Base-by-base conservation (phyloP, 1,140 invertebrate genomes). In the Notospermus geniculatus region DNA sequence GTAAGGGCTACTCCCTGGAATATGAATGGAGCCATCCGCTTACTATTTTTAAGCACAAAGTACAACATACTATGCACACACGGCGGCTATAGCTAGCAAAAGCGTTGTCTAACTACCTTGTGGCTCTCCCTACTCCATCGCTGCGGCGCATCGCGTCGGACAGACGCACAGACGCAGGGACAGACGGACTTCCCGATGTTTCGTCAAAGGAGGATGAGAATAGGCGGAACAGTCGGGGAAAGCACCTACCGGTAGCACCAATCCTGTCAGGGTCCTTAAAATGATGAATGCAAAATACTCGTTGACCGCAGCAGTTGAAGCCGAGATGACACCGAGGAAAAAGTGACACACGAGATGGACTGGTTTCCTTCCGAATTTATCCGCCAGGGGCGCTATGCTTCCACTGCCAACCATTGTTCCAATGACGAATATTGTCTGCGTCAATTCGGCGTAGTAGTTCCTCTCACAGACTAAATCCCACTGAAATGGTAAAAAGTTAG, bases 401-500 rank as follows among this genome's bases (percentile, higher is more conserved):
- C 91, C 86, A 57, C 88, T 89, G 23, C 90, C 89, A 63, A 90
- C 68, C 72, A 91, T 84, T 46, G 90, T 88, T 65, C 90, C 90
- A 63, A 88, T 77, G 89, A 92, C 91, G 72, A 90, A 90, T 45
- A 90, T 68, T 1, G 89, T 85, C 74, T 91, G 89, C 13, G 88
- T 85, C 25, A 85, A 84, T 7, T 89, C 87, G 63, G 84, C 80
- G 52, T 89, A 67, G 79, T 86, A 89, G 15, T 83, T 82, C 53
- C 80, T 83, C 19, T 86, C 84, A 74, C 90, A 92, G 17, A 91
- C 88, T 69, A 91, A 77, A 71, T 89, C 72, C 85, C 87, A 92
- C 80, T 90, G 71, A 56, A 83, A 84, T 5, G 46, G 25, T n/a
- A n/a, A n/a, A n/a, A n/a, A n/a, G n/a, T n/a, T n/a, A n/a, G n/a